Conservation (phyloP, 1,140 invertebrate genomes). For the Chironomus tepperi region DNA sequence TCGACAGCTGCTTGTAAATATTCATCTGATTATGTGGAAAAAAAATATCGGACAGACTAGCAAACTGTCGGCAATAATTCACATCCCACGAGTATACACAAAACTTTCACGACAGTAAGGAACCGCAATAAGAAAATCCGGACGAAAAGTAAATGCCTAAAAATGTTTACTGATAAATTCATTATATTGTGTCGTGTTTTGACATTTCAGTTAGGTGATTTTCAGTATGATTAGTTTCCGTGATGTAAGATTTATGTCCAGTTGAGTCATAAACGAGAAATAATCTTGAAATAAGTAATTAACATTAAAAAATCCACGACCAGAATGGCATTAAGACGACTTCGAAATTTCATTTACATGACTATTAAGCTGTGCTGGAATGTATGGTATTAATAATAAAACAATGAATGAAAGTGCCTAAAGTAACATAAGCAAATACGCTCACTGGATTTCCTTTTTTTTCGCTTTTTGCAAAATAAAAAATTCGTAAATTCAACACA, state of each 20-base stretch:
- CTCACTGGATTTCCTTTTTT: background rate
- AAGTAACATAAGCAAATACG: background rate
- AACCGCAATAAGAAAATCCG: background rate
- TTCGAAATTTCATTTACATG: background rate
- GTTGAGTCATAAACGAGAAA: background rate
- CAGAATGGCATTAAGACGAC: background rate
- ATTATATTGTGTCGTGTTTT: constrained; percentile 21
- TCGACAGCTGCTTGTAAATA: no score
- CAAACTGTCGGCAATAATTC: no score
- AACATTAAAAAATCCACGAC: background rate
- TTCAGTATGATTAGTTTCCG: background rate
- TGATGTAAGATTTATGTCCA: background rate
- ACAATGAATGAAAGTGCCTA: background rate
- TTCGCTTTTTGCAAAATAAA: background rate
- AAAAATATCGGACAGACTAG: no score
- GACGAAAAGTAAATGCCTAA: background rate
- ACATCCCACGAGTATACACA: no score
- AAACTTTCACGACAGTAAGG: no score
- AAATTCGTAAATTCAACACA: background rate
- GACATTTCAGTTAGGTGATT: constrained; percentile 22
- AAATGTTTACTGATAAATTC: constrained; percentile 20
- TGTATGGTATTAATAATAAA: background rate
- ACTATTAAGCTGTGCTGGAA: background rate
- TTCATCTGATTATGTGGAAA: no score
- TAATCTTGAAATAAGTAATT: constrained; percentile 3